Conservation (phyloP, 2,888 invertebrate genomes). For the Exocentrus adspersus region DNA sequence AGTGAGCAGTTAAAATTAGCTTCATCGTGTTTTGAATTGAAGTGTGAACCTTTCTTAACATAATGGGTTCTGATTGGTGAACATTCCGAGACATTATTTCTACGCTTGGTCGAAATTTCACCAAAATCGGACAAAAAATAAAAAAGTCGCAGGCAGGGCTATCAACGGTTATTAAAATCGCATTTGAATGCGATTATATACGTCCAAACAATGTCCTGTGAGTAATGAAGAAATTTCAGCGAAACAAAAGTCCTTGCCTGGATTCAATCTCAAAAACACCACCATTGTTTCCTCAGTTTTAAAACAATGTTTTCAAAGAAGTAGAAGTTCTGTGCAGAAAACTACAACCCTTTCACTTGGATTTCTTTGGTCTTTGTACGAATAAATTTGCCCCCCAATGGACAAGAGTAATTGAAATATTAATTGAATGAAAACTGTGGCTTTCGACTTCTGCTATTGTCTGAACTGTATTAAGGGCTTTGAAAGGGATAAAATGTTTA, state of each 20-base stretch:
- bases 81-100: no score
- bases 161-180: constrained; percentile 31
- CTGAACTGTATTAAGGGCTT: constrained; percentile 53
- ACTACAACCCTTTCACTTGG: constrained; percentile 56
- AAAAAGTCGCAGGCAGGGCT: no score
- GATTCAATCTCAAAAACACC: constrained; percentile 51
- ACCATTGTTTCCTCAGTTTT: constrained; percentile 54
- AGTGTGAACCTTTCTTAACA: no score
- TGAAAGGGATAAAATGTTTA: constrained; percentile 51
- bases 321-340: constrained; percentile 53
- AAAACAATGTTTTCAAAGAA: constrained; percentile 57
- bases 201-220: constrained; percentile 14
- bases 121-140: no score
- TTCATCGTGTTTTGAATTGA: no score
- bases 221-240: constrained; percentile 38
- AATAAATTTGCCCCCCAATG: constrained; percentile 58
- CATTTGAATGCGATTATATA: constrained; percentile 11
- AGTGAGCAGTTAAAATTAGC: no score
- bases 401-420: constrained; percentile 62
- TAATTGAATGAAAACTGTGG: constrained; percentile 62
- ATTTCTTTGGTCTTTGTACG: constrained; percentile 55
- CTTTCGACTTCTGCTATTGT: constrained; percentile 58
- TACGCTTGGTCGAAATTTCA: no score
- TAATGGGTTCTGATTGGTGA: no score
- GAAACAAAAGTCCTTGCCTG: constrained; percentile 43